These are phyloP conservation scores for Sminthurides bifidus DNA, from an alignment of 1,140 invertebrate genomes.

Conservation along the genomic window DNA sequence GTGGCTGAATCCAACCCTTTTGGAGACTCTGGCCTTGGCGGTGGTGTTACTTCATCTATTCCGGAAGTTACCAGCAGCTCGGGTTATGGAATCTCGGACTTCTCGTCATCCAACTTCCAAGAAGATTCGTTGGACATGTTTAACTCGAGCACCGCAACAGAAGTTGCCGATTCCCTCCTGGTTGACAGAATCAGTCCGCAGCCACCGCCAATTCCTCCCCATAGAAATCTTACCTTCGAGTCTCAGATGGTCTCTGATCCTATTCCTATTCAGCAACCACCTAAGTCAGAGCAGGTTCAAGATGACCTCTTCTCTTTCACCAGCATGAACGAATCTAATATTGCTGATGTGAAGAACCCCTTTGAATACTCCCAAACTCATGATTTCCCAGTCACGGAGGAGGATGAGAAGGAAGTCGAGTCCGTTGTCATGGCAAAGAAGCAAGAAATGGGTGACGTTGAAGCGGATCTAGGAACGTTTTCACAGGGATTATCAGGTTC, in stretches of 20 bases:
- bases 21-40: constrained; percentile 2
- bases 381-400: background rate
- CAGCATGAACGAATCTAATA: too few relatives aligned
- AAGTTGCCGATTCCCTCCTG: too few relatives aligned
- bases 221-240: background rate
- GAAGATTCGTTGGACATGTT: too few relatives aligned
- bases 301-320: background rate
- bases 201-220: constrained; percentile 4
- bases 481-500: background rate
- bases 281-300: background rate
- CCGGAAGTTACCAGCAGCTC: too few relatives aligned
- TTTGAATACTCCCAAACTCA: too few relatives aligned
- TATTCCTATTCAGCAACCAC: background rate
- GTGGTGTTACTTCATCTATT: too few relatives aligned
- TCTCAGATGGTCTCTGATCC: background rate
- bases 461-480: background rate
- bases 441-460: background rate
- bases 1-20: constrained; percentile 3
- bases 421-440: background rate
- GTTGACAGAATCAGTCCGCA: too few relatives aligned
- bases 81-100: too few relatives aligned
- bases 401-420: background rate
- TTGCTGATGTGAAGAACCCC: too few relatives aligned
- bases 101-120: too few relatives aligned
- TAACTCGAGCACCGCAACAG: too few relatives aligned